Evolutionary conservation across 1,140 invertebrate genomes (phyloP), one percentile per base, ranked within the genome.

Genomic region (Elymnias hypermnestra): DNA sequence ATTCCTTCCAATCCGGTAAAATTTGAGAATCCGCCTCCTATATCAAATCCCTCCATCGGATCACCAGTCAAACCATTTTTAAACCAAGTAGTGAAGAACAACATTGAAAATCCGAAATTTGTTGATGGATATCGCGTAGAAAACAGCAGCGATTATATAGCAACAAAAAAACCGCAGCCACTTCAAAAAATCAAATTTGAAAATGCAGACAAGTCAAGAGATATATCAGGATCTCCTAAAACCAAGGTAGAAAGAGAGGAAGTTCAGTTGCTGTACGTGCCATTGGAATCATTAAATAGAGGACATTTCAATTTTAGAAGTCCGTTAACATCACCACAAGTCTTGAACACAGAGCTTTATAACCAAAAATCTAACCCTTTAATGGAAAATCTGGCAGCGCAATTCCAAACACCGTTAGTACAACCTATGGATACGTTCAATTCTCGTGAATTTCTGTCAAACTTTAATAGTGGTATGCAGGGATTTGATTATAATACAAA

Each of bases 211-310:
- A 73, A 68, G 55, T 36, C 63, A 0, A 75, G 71, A 40, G 65
- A 75, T 36, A 18, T 48, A 1, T 40, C 63, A 14, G 37, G 55
- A 10, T 35, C 52, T 15, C 36, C 47, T 13, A 78, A 70, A 55
- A 43, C 58, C 14, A 86, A 78, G 51, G 52, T 59, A 5, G 87
- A 89, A 66, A 87, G 88, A 63, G 90, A 92, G 77, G 90, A 93
- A 83, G 90, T 94, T 8, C 93, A 94, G 69, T 65, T 94, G 29
- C 79, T 95, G 0, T 95, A 94, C 62, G 93, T 95, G 1, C 94
- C 94, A 7, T 87, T 94, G 18, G 93, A 95, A 65, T 92, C 91
- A 0, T 72, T 94, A 6, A 90, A 89, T 38, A 88, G 90, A 74
- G 88, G 90, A 49, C 86, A 87, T 50, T 87, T 81, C 26, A 81